Evolutionary conservation across 2,113 vertebrate genomes (phyloP).

Genomic region (Rallus limicola): DNA sequence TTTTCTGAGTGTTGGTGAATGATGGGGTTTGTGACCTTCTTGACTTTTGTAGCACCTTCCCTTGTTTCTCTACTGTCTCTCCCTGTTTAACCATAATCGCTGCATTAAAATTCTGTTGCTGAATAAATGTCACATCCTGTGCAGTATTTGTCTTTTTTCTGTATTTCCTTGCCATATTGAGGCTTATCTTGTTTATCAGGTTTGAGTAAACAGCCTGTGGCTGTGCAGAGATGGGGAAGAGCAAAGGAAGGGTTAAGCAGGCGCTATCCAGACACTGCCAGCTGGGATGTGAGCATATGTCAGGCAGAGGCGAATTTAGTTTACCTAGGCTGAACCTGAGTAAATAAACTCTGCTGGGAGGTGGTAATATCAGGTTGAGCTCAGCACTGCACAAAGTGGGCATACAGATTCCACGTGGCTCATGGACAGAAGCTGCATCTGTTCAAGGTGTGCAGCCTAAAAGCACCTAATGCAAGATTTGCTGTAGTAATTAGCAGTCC

Average conservation of each 20-base stretch:
- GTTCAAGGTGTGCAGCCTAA: background rate
- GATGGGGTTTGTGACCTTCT: background rate
- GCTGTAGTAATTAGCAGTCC: background rate
- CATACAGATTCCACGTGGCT: background rate
- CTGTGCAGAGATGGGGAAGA: background rate
- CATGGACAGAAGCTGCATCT: background rate
- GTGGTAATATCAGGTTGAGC: background rate
- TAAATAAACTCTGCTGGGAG: slow-evolving; percentile 14
- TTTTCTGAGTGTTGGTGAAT: background rate
- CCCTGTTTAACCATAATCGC: background rate
- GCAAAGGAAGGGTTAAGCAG: background rate
- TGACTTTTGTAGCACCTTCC: background rate
- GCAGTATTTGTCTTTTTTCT: background rate
- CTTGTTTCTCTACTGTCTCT: background rate
- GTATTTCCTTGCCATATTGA: background rate
- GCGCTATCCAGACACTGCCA: background rate
- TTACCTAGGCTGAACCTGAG: background rate
- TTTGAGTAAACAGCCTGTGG: background rate
- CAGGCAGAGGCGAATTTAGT: background rate
- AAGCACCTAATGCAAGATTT: background rate
- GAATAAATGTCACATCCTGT: background rate
- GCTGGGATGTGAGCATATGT: slow-evolving; percentile 7
- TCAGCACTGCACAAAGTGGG: background rate
- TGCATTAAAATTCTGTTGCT: slow-evolving; percentile 1
- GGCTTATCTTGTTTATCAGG: background rate